A percentile compares a stretch with the other conserved stretches of the same genome.
phyloP scores from a whole-genome alignment of 2,888 invertebrate genomes.

The Tetragonisca angustula region DNA sequence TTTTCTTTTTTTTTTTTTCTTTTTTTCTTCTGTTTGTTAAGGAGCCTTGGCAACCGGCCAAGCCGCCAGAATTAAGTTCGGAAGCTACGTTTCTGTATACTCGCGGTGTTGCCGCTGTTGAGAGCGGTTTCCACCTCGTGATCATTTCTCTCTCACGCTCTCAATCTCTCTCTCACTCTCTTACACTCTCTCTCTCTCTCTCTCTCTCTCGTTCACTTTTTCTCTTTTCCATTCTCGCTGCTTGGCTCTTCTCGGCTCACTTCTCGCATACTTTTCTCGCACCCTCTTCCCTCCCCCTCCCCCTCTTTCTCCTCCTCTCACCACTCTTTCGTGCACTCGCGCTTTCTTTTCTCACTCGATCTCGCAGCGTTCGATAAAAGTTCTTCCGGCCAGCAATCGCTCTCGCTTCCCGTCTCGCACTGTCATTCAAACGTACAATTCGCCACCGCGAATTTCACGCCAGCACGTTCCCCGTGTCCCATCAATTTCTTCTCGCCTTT shows the following conservation, averaged over 20 bases:
- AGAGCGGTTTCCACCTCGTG: conserved; percentile 60
- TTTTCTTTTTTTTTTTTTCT: conserved; percentile 44
- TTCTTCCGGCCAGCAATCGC: conserved; percentile 61
- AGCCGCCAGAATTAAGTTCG: conserved; percentile 73
- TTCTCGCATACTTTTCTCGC: conserved; percentile 28
- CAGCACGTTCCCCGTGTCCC: conserved; percentile 34
- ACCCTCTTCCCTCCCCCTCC: not conserved
- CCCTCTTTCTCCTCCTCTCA: not conserved
- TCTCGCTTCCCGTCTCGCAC: conserved; percentile 59
- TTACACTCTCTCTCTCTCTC: not conserved
- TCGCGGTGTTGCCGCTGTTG: conserved; percentile 56
- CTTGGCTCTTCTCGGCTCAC: conserved; percentile 17
- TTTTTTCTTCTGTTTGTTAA: conserved; percentile 70
- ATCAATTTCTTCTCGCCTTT: conserved; percentile 22
- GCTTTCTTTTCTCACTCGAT: conserved; percentile 47
- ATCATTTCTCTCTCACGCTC: conserved; percentile 41
- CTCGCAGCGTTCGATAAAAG: conserved; percentile 65
- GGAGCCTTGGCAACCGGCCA: conserved; percentile 70
- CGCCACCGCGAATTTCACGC: conserved; percentile 64
- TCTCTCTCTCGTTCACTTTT: not conserved
- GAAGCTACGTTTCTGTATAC: conserved; percentile 77
- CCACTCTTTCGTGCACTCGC: conserved; percentile 23
- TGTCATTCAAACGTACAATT: conserved; percentile 70
- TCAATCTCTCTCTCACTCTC: not conserved
- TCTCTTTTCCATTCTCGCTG: conserved; percentile 4